Evolutionary conservation across 2,888 invertebrate genomes (phyloP).

Genomic region (Xanthia togata): DNA sequence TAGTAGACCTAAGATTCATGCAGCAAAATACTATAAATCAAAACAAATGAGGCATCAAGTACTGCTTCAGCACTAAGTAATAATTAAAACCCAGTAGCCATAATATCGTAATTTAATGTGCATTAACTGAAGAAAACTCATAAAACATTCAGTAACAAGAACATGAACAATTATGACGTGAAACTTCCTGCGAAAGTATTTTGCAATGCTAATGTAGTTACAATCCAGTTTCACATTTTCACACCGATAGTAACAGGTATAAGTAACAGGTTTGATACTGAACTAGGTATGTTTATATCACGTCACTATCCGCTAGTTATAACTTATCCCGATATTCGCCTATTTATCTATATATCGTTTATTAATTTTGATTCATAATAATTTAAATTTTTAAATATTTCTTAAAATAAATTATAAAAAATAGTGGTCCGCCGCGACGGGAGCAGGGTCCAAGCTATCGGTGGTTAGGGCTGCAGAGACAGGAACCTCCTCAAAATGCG

Average conservation of each 20-base stretch:
- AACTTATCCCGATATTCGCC: neutral
- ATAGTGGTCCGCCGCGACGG: no score
- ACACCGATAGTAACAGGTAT: conserved; percentile 40
- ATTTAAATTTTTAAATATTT: no score
- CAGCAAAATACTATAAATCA: conserved; percentile 11
- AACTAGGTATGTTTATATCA: conserved; percentile 31
- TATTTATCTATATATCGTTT: no score
- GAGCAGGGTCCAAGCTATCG: no score
- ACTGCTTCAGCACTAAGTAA: conserved; percentile 12
- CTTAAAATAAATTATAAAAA: no score
- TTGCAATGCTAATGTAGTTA: conserved; percentile 47
- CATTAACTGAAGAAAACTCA: conserved; percentile 16
- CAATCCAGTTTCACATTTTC: conserved; percentile 58
- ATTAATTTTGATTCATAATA: no score
- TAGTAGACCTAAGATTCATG: neutral
- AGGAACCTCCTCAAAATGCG: no score
- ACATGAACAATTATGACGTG: conserved; percentile 44
- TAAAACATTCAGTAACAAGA: conserved; percentile 32
- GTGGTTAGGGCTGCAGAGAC: no score
- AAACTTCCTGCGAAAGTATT: conserved; percentile 54
- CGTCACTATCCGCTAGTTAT: conserved; percentile 14
- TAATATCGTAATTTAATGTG: conserved; percentile 12
- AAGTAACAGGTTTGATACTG: conserved; percentile 41
- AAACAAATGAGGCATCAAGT: conserved; percentile 24
- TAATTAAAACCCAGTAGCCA: conserved; percentile 18